These are phyloP conservation scores for Xylocampa areola DNA, from an alignment of 2,888 invertebrate species.

Conservation along the genomic window DNA sequence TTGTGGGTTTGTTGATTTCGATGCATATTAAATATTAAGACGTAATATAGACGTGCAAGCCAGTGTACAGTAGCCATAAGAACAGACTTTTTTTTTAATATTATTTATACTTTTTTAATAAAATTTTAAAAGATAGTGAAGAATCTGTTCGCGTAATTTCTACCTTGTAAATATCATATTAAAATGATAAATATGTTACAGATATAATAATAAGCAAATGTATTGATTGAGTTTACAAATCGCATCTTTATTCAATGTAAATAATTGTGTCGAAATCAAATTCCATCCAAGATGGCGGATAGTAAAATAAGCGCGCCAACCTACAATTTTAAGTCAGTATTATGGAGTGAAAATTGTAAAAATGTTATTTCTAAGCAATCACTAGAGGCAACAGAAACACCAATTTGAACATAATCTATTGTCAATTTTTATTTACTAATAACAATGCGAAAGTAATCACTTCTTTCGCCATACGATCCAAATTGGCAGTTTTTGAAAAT, in stretches of 20 bases:
- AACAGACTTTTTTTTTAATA: not conserved
- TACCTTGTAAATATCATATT: conserved; percentile 35
- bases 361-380: conserved; percentile 25
- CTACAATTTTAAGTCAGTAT: conserved; percentile 31
- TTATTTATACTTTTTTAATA: not conserved
- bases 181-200: conserved; percentile 23
- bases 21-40: conserved; percentile 13
- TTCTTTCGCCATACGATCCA: too few relatives aligned
- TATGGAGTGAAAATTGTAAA: conserved; percentile 38
- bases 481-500: conserved; percentile 27
- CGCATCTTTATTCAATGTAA: conserved; percentile 29
- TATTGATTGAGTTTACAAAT: conserved; percentile 32
- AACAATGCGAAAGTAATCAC: not conserved
- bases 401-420: conserved; percentile 30
- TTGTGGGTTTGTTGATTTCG: conserved; percentile 18
- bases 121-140: conserved; percentile 2
- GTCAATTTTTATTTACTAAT: conserved; percentile 25
- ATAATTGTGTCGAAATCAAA: conserved; percentile 20
- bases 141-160: conserved; percentile 36
- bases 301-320: conserved; percentile 8
- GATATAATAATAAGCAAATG: conserved; percentile 29
- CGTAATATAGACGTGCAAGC: conserved; percentile 9
- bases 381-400: conserved; percentile 31
- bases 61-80: conserved; percentile 33
- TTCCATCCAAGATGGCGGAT: conserved; percentile 23